A percentile compares a stretch with the other conserved stretches of the same genome.
These are phyloP conservation scores for Pogonognathellus flavescens DNA, from an alignment of 1,140 invertebrate genomes.

Conservation along the genomic window DNA sequence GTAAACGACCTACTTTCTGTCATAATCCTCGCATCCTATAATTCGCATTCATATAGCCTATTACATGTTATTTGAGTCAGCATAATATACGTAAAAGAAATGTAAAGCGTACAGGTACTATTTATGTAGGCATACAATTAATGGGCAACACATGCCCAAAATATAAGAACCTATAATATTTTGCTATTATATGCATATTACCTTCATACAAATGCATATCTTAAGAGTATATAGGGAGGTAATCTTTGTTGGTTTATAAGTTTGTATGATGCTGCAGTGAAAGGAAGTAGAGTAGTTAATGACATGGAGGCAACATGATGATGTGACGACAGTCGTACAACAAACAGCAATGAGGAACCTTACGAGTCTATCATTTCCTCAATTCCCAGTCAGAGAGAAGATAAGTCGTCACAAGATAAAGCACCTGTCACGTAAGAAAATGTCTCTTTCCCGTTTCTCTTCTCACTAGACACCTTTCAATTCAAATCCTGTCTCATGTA, in stretches of 20 bases:
- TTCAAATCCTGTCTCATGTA: too few species aligned
- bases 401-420: slow-evolving; percentile 7
- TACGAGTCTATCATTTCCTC: slow-evolving; percentile 32
- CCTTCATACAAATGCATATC: not conserved
- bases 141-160: too few species aligned
- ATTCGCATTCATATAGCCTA: too few species aligned
- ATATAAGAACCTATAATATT: not conserved
- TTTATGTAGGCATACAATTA: too few species aligned
- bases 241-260: not conserved
- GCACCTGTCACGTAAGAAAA: slow-evolving; percentile 24
- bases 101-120: too few species aligned
- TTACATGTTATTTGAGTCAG: too few species aligned
- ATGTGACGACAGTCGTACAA: slow-evolving; percentile 2
- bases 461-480: not conserved
- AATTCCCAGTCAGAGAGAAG: slow-evolving; percentile 14
- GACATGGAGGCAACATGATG: slow-evolving; percentile 18
- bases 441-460: not conserved
- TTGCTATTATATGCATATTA: not conserved
- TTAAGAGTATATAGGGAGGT: not conserved
- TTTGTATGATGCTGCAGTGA: not conserved
- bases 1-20: too few species aligned
- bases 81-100: too few species aligned
- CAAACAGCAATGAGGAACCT: slow-evolving; percentile 25
- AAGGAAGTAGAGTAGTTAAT: slow-evolving; percentile 16
- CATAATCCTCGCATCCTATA: too few species aligned